phyloP scores from a whole-genome alignment of 2,113 vertebrate species.

The Lynx canadensis region DNA sequence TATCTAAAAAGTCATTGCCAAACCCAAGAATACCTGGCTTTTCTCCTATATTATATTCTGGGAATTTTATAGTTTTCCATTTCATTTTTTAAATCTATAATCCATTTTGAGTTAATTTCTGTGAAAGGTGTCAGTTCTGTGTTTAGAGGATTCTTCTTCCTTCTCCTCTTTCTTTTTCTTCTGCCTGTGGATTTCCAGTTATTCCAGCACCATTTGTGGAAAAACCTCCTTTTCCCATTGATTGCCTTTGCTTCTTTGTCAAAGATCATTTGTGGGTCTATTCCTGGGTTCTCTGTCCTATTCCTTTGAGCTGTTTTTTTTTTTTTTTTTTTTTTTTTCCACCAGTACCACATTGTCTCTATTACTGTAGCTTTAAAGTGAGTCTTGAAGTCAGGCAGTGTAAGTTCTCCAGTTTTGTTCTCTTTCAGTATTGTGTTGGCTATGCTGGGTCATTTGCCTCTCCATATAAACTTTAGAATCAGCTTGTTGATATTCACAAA shows the following conservation, averaged over 20 bases:
- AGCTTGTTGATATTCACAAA: neutral
- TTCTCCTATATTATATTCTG: neutral
- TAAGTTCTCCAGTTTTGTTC: neutral
- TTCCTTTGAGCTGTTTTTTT: neutral
- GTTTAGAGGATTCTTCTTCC: neutral
- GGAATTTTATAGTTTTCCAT: neutral
- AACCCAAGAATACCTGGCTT: neutral
- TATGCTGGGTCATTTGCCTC: neutral
- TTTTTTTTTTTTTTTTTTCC: neutral
- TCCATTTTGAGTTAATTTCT: slow-evolving; percentile 32
- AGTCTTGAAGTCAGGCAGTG: neutral
- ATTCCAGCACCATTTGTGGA: neutral
- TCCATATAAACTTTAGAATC: neutral
- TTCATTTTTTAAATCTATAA: neutral
- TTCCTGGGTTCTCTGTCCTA: slow-evolving; percentile 28
- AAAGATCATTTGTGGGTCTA: slow-evolving; percentile 6
- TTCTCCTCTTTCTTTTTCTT: neutral
- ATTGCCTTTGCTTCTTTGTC: slow-evolving; percentile 27
- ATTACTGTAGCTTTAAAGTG: neutral
- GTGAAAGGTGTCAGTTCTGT: neutral
- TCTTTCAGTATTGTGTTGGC: neutral
- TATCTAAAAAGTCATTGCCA: neutral
- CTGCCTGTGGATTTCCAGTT: neutral
- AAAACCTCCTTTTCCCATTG: neutral
- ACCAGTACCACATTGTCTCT: neutral